A percentile compares a stretch with the other conserved stretches of the same genome.
These are phyloP conservation scores for Achroia grisella DNA, from an alignment of 1,140 invertebrate genomes.

Conservation along the genomic window DNA sequence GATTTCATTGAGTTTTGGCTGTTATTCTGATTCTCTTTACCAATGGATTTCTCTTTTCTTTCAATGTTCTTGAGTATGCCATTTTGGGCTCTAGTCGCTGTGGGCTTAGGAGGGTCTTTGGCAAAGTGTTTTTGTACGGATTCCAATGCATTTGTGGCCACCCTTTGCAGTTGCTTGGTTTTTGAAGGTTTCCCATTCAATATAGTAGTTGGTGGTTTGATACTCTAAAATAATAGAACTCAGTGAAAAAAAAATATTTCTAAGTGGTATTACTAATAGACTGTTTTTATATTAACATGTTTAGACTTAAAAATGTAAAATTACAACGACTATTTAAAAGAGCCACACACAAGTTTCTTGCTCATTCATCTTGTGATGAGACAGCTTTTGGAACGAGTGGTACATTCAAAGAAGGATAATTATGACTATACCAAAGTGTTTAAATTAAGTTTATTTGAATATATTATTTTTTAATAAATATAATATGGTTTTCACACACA, in stretches of 20 bases:
- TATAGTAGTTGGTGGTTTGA: constrained; percentile 42
- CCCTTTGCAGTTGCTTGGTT: constrained; percentile 50
- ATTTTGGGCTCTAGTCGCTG: constrained; percentile 53
- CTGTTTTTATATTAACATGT: neutral
- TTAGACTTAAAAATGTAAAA: too few species aligned
- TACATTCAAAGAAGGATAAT: too few species aligned
- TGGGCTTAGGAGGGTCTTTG: constrained; percentile 59
- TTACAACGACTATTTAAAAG: too few species aligned
- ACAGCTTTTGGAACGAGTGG: too few species aligned
- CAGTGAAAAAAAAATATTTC: neutral
- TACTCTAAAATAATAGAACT: constrained; percentile 42
- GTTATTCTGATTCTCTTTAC: constrained; percentile 49
- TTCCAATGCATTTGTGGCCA: constrained; percentile 53
- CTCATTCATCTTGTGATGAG: too few species aligned
- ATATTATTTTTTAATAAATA: too few species aligned
- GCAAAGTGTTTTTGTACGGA: constrained; percentile 68
- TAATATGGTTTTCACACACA: neutral
- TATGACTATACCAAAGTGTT: too few species aligned
- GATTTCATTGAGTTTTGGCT: constrained; percentile 56
- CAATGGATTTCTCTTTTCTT: constrained; percentile 38
- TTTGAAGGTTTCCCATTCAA: constrained; percentile 54
- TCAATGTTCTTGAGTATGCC: constrained; percentile 73
- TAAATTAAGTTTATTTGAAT: too few species aligned
- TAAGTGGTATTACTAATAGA: neutral
- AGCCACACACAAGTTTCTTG: too few species aligned